Conservation (phyloP, 2,888 invertebrate species). For the Drosophila neonasuta region DNA sequence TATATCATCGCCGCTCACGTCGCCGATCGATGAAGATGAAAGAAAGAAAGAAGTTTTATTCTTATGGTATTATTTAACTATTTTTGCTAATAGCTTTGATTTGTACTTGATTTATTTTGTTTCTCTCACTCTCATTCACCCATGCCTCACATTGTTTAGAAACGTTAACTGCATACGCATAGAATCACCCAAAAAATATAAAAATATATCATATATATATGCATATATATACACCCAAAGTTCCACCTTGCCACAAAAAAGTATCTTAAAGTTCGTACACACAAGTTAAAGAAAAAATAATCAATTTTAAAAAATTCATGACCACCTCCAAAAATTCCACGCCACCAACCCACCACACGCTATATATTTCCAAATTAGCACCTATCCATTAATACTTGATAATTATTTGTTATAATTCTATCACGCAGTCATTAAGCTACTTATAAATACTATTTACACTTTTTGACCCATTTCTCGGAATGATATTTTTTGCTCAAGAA, state of each 20-base stretch:
- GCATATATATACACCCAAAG: constrained; percentile 31
- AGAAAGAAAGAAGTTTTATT: constrained; percentile 67
- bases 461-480: constrained; percentile 81
- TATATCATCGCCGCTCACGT: constrained; percentile 44
- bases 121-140: constrained; percentile 49
- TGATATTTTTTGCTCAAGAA: constrained; percentile 82
- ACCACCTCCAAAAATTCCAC: constrained; percentile 7
- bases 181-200: constrained; percentile 32
- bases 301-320: constrained; percentile 9
- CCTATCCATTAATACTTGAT: constrained; percentile 9
- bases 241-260: constrained; percentile 12
- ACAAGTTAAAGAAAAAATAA: constrained; percentile 6
- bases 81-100: constrained; percentile 65
- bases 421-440: constrained; percentile 39
- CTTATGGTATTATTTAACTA: constrained; percentile 62
- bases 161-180: constrained; percentile 45
- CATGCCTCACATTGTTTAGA: constrained; percentile 46
- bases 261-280: constrained; percentile 21
- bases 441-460: constrained; percentile 25
- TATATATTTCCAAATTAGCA: constrained; percentile 15
- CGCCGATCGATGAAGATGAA: constrained; percentile 60
- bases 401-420: constrained; percentile 27
- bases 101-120: constrained; percentile 54
- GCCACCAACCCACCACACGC: constrained; percentile 22
- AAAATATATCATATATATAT: constrained; percentile 24